Evolutionary conservation across 2,888 invertebrate genomes (phyloP).

Genomic region (Anoplius nigerrimus): DNA sequence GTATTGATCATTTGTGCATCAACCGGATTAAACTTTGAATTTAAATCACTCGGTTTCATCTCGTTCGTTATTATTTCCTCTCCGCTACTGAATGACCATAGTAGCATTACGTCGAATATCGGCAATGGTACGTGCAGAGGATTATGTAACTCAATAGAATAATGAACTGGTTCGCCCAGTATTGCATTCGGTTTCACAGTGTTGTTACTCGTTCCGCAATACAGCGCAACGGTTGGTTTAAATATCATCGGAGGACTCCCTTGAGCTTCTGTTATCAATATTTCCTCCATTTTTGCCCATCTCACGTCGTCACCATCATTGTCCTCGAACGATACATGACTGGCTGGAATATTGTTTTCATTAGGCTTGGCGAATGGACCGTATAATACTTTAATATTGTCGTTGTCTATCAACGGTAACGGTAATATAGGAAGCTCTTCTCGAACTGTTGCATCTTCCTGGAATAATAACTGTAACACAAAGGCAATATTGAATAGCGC

Average conservation of each 20-base stretch:
- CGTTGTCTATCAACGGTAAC: conserved; percentile 83
- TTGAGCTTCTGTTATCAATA: conserved; percentile 83
- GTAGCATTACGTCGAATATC: conserved; percentile 82
- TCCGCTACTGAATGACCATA: conserved; percentile 82
- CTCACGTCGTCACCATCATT: conserved; percentile 75
- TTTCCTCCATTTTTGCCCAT: conserved; percentile 88
- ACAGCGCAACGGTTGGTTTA: conserved; percentile 86
- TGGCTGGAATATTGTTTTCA: conserved; percentile 71
- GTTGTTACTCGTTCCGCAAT: conserved; percentile 82
- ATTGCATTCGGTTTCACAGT: conserved; percentile 82
- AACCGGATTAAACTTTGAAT: conserved; percentile 70
- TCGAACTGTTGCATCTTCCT: conserved; percentile 65
- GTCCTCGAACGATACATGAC: conserved; percentile 67
- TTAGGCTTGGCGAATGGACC: conserved; percentile 79
- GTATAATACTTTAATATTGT: conserved; percentile 83
- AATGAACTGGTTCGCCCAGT: conserved; percentile 88
- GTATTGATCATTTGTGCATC: conserved; percentile 79
- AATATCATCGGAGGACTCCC: conserved; percentile 85
- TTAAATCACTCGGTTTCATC: conserved; percentile 71
- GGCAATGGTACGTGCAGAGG: conserved; percentile 84
- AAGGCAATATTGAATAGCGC: conserved; percentile 11
- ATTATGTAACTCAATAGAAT: conserved; percentile 86
- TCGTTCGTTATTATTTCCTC: conserved; percentile 72
- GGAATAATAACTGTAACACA: conserved; percentile 60
- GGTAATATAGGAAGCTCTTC: conserved; percentile 81